Evolutionary conservation across 2,888 invertebrate species (phyloP).

Genomic region (Axea sp.): DNA sequence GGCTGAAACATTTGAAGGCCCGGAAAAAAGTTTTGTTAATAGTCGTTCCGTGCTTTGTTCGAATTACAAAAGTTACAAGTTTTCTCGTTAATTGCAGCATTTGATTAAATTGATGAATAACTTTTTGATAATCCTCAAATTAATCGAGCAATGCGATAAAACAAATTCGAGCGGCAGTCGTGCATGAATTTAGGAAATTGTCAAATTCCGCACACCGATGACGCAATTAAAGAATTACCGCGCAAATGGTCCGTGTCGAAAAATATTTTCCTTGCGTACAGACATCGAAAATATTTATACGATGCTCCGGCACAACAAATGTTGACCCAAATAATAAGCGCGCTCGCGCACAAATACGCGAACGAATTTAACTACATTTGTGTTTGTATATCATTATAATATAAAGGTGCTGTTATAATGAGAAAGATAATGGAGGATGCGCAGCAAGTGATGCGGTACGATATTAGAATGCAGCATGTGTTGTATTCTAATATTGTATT

Average conservation of each 20-base stretch:
- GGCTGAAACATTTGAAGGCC: background rate
- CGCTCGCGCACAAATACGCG: constrained; percentile 20
- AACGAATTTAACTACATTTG: constrained; percentile 33
- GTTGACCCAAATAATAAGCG: constrained; percentile 24
- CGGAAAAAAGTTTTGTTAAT: background rate
- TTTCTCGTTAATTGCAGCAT: constrained; percentile 1
- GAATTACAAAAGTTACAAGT: background rate
- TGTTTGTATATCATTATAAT: constrained; percentile 48
- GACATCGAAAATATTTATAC: background rate
- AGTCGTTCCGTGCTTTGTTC: background rate
- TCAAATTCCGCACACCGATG: too few species aligned
- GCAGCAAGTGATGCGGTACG: constrained; percentile 38
- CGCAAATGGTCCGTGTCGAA: too few species aligned
- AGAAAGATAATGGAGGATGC: constrained; percentile 45
- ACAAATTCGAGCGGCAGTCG: too few species aligned
- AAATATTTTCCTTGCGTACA: too few species aligned
- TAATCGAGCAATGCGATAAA: too few species aligned
- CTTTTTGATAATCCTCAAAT: too few species aligned
- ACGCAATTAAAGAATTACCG: too few species aligned
- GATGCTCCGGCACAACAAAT: constrained; percentile 13
- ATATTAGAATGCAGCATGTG: constrained; percentile 44
- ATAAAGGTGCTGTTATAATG: constrained; percentile 46
- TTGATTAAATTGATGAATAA: too few species aligned
- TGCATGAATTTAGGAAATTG: too few species aligned
- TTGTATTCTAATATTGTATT: constrained; percentile 44